Evolutionary conservation across 2,888 invertebrate genomes (phyloP), one percentile per base, ranked within the genome.

Genomic region (Drosophila pseudotalamancana): DNA sequence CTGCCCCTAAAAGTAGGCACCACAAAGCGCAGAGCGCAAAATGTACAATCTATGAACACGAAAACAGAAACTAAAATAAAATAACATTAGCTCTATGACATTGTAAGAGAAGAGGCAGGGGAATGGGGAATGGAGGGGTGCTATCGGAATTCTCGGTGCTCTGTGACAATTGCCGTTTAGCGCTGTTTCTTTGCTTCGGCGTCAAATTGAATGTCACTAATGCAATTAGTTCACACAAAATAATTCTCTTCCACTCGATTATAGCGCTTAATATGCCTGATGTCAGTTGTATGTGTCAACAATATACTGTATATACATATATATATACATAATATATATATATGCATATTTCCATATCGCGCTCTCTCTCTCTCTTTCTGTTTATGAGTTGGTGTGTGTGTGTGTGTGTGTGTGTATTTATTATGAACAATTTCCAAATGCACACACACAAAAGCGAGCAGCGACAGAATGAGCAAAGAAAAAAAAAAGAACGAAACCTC

Each of bases 171-270:
- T 86, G 82, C 64, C 80, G 77, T 82, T 82, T 85, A 75, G 72
- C 83, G 77, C 61, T 62, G 62, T 57, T 78, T 50, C 32, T 43
- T 32, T n/a, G 37, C 35, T 16, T 12, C 23, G 45, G 68, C 65
- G 77, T 81, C 78, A 87, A 87, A 87, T 87, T 87, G 86, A 87
- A 87, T 86, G 88, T 87, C 72, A 87, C 88, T 88, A 87, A 87
- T 87, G 82, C 87, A 87, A 87, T 88, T 87, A 87, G 86, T 80
- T 82, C 76, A 74, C 74, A 87, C 79, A 84, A 86, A 84, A 84
- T 84, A 87, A 83, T 78, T 85, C 78, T 77, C 77, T 87, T 87
- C 87, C 88, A 85, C 85, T 77, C 80, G 78, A 87, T 88, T 87
- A 75, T 87, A 70, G 82, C 70, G 76, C 73, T 68, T 84, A 84